Evolutionary conservation across 2,888 invertebrate genomes (phyloP).

Genomic region (Phasia obesa): DNA sequence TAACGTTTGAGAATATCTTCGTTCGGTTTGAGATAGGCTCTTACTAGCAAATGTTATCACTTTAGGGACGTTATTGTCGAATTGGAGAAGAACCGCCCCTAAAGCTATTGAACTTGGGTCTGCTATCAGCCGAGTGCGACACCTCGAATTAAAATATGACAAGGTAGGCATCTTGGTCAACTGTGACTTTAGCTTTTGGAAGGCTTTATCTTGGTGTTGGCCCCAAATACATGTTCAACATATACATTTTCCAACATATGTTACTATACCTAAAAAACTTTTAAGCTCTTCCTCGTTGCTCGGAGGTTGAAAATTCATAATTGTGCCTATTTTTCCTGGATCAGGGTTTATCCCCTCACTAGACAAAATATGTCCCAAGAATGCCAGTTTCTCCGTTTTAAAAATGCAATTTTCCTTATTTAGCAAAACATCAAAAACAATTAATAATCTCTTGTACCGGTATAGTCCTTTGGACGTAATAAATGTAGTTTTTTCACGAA

Average conservation of each 20-base stretch:
- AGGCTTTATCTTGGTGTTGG: neutral
- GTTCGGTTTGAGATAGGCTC: too few species aligned
- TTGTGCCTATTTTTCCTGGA: neutral
- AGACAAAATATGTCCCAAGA: too few species aligned
- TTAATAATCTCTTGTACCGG: neutral
- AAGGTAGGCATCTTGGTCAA: too few species aligned
- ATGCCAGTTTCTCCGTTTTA: neutral
- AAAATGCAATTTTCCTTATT: too few species aligned
- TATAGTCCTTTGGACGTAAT: neutral
- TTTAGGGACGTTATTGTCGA: neutral
- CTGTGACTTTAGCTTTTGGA: neutral
- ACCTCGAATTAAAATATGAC: too few species aligned
- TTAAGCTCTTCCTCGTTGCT: slow-evolving; percentile 12
- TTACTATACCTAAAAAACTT: slow-evolving; percentile 27
- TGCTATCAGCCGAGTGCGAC: too few species aligned
- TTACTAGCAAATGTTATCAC: too few species aligned
- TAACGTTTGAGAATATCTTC: too few species aligned
- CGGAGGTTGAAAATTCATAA: neutral
- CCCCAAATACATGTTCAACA: neutral
- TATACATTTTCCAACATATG: slow-evolving; percentile 28
- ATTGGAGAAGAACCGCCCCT: neutral
- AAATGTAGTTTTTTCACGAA: neutral
- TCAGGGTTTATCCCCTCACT: slow-evolving; percentile 19
- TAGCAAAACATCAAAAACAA: neutral
- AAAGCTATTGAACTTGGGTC: too few species aligned